Conservation (phyloP, 2,888 invertebrate genomes). For the Athalia rosae region DNA sequence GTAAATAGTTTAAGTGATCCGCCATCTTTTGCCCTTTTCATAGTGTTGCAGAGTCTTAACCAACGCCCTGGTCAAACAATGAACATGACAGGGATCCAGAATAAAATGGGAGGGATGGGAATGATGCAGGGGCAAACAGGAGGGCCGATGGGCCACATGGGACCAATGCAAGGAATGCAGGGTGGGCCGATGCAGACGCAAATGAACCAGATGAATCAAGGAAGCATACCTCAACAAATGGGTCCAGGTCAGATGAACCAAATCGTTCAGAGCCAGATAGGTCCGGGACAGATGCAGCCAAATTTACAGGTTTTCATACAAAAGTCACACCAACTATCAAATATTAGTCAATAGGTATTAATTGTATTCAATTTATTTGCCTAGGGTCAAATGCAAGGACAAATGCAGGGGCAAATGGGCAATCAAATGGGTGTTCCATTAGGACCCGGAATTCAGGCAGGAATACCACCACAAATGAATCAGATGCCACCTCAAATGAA, state of each 20-base stretch:
- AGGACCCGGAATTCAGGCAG: slow-evolving; percentile 64
- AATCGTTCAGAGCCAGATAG: slow-evolving; percentile 66
- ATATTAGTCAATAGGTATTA: background rate
- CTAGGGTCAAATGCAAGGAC: slow-evolving; percentile 57
- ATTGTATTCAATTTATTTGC: background rate
- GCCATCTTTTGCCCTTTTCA: slow-evolving; percentile 19
- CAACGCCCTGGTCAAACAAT: slow-evolving; percentile 79
- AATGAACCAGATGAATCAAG: slow-evolving; percentile 71
- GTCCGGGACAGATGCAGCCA: slow-evolving; percentile 65
- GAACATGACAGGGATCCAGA: slow-evolving; percentile 78
- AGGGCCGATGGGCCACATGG: slow-evolving; percentile 74
- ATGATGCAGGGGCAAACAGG: slow-evolving; percentile 73
- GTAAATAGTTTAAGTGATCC: too few species aligned
- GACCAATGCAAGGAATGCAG: slow-evolving; percentile 75
- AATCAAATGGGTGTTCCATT: slow-evolving; percentile 69
- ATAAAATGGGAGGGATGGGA: slow-evolving; percentile 75
- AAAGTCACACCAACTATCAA: background rate
- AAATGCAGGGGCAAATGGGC: slow-evolving; percentile 68
- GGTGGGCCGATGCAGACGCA: slow-evolving; percentile 74
- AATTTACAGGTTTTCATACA: slow-evolving; percentile 64
- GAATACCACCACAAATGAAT: slow-evolving; percentile 62
- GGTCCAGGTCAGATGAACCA: slow-evolving; percentile 63
- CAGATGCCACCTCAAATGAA: slow-evolving; percentile 64
- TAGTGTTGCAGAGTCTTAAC: slow-evolving; percentile 84
- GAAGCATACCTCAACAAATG: slow-evolving; percentile 69